These are phyloP conservation scores for Altica lythri DNA, from an alignment of 2,888 invertebrate species.

Conservation along the genomic window DNA sequence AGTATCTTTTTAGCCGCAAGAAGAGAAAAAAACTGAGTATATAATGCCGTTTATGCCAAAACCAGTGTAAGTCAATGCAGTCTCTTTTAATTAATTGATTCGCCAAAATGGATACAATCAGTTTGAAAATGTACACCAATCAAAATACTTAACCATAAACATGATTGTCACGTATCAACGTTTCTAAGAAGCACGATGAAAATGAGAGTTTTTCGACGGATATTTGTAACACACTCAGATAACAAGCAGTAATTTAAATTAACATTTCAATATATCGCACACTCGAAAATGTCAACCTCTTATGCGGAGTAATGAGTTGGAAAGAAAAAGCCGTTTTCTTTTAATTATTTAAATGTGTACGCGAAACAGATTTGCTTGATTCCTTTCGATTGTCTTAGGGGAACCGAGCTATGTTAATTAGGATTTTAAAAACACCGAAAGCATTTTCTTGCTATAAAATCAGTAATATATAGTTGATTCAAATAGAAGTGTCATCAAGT, in stretches of 20 bases:
- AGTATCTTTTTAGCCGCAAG: conserved; percentile 40
- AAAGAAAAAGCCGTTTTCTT: conserved; percentile 16
- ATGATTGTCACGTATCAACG: conserved; percentile 46
- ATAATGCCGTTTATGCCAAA: conserved; percentile 44
- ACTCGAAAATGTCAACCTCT: conserved; percentile 32
- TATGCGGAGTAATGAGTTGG: conserved; percentile 22
- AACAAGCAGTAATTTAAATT: conserved; percentile 39
- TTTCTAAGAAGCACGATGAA: conserved; percentile 41
- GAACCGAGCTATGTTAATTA: no score
- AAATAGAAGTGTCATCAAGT: no score
- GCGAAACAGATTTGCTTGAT: conserved; percentile 21
- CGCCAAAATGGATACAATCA: conserved; percentile 49
- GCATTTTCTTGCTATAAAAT: no score
- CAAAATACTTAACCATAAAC: conserved; percentile 48
- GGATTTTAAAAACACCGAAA: no score
- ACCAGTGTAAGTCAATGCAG: conserved; percentile 39
- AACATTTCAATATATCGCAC: conserved; percentile 39
- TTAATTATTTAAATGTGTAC: conserved; percentile 24
- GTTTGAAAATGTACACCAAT: conserved; percentile 49
- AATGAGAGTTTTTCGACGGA: conserved; percentile 35
- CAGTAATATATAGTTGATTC: no score
- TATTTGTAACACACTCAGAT: conserved; percentile 36
- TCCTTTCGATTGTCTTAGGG: conserved; percentile 11
- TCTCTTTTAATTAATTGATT: conserved; percentile 50
- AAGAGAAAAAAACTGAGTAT: conserved; percentile 29